phyloP scores from a whole-genome alignment of 1,140 invertebrate species.

The Drosophila tani region DNA sequence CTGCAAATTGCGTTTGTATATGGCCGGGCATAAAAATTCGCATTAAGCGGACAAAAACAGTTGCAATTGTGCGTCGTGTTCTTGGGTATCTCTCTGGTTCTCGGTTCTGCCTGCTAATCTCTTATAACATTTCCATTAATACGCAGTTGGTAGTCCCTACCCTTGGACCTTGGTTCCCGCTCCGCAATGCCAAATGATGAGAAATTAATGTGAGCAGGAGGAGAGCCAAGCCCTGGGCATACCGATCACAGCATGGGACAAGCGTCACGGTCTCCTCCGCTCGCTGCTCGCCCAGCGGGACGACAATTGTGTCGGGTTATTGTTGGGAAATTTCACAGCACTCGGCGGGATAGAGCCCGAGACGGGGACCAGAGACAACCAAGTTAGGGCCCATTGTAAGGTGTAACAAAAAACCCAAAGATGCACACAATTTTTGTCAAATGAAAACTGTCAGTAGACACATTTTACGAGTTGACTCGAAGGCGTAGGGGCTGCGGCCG shows the following conservation, averaged over 20 bases:
- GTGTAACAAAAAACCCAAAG: conserved; percentile 80
- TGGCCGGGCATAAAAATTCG: conserved; percentile 69
- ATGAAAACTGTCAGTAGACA: conserved; percentile 65
- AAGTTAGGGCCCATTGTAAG: conserved; percentile 61
- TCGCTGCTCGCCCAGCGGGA: conserved; percentile 57
- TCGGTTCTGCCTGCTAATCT: conserved; percentile 67
- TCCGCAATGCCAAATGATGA: conserved; percentile 72
- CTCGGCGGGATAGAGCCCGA: conserved; percentile 46
- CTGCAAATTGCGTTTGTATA: conserved; percentile 66
- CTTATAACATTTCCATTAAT: conserved; percentile 81
- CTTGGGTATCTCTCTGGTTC: conserved; percentile 21
- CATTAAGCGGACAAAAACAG: conserved; percentile 72
- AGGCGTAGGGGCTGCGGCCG: conserved; percentile 40
- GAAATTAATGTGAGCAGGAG: conserved; percentile 79
- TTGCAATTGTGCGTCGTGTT: conserved; percentile 71
- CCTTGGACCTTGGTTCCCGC: conserved; percentile 2
- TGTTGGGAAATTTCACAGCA: conserved; percentile 78
- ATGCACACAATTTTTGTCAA: conserved; percentile 76
- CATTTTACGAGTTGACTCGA: conserved; percentile 33
- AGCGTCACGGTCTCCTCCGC: conserved; percentile 62
- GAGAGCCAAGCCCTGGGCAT: conserved; percentile 37
- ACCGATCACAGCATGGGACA: conserved; percentile 59
- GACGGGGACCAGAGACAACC: background rate
- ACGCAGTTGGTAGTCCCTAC: conserved; percentile 71
- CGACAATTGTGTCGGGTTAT: conserved; percentile 70